These are phyloP conservation scores for Nannoperca australis DNA, from an alignment of 2,797 vertebrate genomes.

Conservation along the genomic window DNA sequence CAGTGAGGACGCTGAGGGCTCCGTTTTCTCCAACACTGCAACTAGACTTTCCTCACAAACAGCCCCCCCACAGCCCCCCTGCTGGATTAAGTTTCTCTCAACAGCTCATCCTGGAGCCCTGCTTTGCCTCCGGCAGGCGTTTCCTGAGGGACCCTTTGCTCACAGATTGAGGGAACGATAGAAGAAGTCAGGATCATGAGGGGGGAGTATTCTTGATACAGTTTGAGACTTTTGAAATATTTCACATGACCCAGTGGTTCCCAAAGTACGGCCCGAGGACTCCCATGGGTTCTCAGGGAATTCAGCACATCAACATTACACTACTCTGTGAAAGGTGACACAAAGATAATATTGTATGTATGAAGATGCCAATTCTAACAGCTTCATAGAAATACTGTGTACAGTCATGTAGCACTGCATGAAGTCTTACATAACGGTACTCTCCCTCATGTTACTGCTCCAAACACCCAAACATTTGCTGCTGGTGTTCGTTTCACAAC, in stretches of 20 bases:
- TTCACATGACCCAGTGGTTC: constrained; percentile 53
- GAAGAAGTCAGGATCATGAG: constrained; percentile 37
- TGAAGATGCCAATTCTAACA: background rate
- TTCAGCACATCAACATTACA: background rate
- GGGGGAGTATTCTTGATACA: constrained; percentile 30
- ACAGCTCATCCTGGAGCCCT: constrained; percentile 43
- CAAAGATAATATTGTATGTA: background rate
- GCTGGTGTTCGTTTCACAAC: background rate
- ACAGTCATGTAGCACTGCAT: background rate
- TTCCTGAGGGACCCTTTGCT: constrained; percentile 45
- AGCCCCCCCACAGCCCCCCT: constrained; percentile 2
- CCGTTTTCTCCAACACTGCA: constrained; percentile 15
- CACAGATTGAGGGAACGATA: constrained; percentile 22
- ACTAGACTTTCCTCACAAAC: constrained; percentile 10
- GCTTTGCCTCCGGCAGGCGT: constrained; percentile 43
- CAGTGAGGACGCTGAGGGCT: constrained; percentile 17
- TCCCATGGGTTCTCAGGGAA: background rate
- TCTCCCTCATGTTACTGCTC: background rate
- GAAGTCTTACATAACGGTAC: background rate
- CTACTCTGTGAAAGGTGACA: background rate
- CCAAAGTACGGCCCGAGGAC: background rate
- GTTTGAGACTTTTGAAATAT: constrained; percentile 18
- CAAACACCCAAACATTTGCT: background rate
- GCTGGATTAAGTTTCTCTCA: constrained; percentile 63
- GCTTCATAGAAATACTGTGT: background rate